Percentiles rank a stretch among this genome's conserved stretches.
Conservation (phyloP, 2,888 invertebrate species). For the Morinoia aosen region DNA sequence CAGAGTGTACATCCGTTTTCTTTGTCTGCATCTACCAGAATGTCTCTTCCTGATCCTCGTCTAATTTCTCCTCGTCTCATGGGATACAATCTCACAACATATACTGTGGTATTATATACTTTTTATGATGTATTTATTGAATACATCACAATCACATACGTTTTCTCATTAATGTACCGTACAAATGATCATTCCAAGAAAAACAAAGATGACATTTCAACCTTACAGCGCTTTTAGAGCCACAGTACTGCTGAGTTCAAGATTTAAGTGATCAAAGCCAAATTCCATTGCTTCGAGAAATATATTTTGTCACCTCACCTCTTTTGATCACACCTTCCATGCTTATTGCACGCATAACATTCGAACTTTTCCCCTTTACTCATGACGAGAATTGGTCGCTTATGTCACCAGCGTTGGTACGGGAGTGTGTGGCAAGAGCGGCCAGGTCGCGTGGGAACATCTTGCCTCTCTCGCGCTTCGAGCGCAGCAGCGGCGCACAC, state of each 20-base stretch:
- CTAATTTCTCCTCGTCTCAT: too few species aligned
- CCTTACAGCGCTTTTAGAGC: background rate
- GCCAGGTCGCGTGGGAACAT: background rate
- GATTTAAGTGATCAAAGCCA: background rate
- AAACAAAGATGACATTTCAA: background rate
- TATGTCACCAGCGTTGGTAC: background rate
- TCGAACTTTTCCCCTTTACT: background rate
- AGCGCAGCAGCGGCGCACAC: background rate
- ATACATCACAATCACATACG: too few species aligned
- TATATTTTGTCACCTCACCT: background rate
- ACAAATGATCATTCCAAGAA: background rate
- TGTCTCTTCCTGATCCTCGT: background rate
- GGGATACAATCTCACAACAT: too few species aligned
- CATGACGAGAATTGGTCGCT: background rate
- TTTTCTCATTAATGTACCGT: background rate
- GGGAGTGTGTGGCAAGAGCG: background rate
- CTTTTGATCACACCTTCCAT: background rate
- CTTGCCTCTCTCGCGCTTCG: background rate
- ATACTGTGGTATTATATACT: too few species aligned
- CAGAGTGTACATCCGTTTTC: background rate
- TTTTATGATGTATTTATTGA: too few species aligned
- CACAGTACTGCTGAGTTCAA: background rate
- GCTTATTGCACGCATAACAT: background rate
- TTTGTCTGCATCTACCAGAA: background rate
- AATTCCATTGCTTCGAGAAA: background rate